A percentile compares a stretch with the other conserved stretches of the same genome.
These are phyloP conservation scores for Ispidina picta DNA, from an alignment of 2,797 vertebrate species.

Conservation along the genomic window DNA sequence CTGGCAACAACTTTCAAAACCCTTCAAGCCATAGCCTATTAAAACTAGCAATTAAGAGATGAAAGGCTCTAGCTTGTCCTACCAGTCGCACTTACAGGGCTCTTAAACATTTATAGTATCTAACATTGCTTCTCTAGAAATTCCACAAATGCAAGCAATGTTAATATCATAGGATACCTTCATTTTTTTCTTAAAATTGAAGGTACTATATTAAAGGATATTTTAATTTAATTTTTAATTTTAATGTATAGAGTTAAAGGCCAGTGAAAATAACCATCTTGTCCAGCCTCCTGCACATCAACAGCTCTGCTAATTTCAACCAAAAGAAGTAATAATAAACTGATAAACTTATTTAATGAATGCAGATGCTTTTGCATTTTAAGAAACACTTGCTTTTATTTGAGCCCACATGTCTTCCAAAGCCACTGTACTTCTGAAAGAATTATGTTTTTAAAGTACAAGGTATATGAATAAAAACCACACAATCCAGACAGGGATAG, in stretches of 20 bases:
- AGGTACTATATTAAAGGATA: not conserved
- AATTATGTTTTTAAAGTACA: not conserved
- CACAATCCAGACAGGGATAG: not conserved
- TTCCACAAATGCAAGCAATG: constrained; percentile 41
- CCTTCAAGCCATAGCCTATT: constrained; percentile 36
- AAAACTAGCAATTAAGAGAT: constrained; percentile 41
- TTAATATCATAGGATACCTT: constrained; percentile 14
- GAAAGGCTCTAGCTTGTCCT: constrained; percentile 7
- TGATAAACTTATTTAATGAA: not conserved
- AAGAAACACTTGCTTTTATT: not conserved
- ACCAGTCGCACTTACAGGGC: constrained; percentile 18
- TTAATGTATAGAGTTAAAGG: not conserved
- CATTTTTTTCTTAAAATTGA: constrained; percentile 10
- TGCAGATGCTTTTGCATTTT: not conserved
- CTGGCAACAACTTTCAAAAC: constrained; percentile 42
- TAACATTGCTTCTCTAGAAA: not conserved
- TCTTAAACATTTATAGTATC: constrained; percentile 19
- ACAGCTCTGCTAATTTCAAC: constrained; percentile 1
- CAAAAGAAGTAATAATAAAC: not conserved
- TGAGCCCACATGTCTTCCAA: not conserved
- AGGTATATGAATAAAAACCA: not conserved
- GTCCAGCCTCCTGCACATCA: not conserved
- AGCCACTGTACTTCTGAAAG: not conserved
- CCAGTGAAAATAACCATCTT: not conserved
- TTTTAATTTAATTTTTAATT: not conserved